Conservation (phyloP, 2,797 vertebrate species). For the Platyrinchus mystaceus region DNA sequence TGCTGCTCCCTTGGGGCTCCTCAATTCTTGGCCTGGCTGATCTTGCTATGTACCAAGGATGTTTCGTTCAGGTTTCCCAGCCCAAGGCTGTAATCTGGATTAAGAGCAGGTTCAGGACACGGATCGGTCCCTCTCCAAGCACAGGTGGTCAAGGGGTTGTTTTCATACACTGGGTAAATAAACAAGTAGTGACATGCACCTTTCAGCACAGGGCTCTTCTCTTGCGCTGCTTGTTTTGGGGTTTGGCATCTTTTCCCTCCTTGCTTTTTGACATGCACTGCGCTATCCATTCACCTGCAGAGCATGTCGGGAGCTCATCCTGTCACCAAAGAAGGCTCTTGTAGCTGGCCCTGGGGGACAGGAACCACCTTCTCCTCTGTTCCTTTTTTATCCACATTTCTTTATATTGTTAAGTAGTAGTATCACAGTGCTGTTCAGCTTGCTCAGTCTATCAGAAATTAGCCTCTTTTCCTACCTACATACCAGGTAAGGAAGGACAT, state of each 20-base stretch:
- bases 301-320: background rate
- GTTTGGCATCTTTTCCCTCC: background rate
- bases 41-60: fast-evolving
- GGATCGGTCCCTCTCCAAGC: background rate
- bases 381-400: background rate
- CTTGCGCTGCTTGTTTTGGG: background rate
- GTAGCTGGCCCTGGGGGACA: background rate
- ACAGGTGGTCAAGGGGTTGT: background rate
- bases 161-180: background rate
- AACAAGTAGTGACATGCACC: background rate
- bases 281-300: background rate
- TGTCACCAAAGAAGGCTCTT: background rate
- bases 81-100: background rate
- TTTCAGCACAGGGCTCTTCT: background rate
- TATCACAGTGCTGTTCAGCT: background rate
- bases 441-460: background rate
- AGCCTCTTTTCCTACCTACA: background rate
- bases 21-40: background rate
- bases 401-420: background rate
- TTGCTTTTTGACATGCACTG: background rate
- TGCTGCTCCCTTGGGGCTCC: background rate
- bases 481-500: background rate
- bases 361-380: background rate
- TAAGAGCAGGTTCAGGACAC: background rate
- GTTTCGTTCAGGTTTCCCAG: background rate